Evolutionary conservation across 2,888 invertebrate genomes (phyloP).

Genomic region (Melanchra persicariae): DNA sequence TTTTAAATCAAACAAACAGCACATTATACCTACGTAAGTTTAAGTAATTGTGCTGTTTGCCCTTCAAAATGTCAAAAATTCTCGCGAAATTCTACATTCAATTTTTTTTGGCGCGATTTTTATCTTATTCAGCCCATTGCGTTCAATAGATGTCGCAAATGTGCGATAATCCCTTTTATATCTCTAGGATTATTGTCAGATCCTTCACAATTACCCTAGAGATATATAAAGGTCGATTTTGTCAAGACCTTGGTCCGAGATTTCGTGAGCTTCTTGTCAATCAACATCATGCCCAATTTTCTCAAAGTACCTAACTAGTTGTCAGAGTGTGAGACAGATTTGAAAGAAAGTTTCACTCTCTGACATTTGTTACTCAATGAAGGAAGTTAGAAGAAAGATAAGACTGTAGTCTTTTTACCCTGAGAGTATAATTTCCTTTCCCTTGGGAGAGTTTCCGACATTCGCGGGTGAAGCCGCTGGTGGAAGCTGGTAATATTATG

Average conservation of each 20-base stretch:
- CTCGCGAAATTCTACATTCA: conserved; percentile 1
- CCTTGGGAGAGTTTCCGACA: too few relatives aligned
- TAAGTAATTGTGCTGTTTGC: too few relatives aligned
- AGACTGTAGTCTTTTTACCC: too few relatives aligned
- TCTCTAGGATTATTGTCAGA: conserved; percentile 16
- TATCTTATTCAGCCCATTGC: conserved; percentile 35
- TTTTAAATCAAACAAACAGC: not conserved
- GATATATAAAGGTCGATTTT: not conserved
- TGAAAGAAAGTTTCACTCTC: too few relatives aligned
- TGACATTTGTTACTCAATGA: too few relatives aligned
- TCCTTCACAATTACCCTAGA: too few relatives aligned
- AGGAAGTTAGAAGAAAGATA: too few relatives aligned
- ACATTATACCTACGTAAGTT: not conserved
- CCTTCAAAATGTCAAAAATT: conserved; percentile 13
- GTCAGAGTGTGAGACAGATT: not conserved
- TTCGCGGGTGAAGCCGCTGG: too few relatives aligned
- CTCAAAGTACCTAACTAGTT: not conserved
- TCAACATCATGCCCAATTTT: not conserved
- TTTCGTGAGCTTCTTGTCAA: not conserved
- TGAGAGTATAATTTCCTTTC: too few relatives aligned
- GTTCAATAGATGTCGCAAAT: conserved; percentile 61
- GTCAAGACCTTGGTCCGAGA: not conserved
- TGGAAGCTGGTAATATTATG: too few relatives aligned
- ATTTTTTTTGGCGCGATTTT: conserved; percentile 35
- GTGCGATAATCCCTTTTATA: conserved; percentile 62